Percentiles rank a stretch among this genome's conserved stretches.
Conservation (phyloP, 1,140 invertebrate species). For the Lerema accius region DNA sequence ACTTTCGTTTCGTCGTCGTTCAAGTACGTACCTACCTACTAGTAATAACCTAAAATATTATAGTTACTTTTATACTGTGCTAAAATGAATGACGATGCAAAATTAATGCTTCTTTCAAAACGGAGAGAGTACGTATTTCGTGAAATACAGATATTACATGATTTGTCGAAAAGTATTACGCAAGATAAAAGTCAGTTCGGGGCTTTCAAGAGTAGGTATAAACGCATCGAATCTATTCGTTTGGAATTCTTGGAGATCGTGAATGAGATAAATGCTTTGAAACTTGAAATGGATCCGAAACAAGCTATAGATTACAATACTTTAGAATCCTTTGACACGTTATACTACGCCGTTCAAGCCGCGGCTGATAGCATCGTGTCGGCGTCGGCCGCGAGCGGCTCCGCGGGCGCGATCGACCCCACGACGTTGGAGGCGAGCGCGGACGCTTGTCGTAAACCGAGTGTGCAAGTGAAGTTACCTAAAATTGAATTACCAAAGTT, state of each 20-base stretch:
- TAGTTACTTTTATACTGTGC: neutral
- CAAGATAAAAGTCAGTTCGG: neutral
- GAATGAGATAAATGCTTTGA: neutral
- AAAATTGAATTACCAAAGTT: conserved; percentile 30
- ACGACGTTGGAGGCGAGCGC: neutral
- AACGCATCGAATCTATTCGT: neutral
- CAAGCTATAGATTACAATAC: neutral
- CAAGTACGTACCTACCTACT: too few species aligned
- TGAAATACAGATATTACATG: conserved; percentile 1
- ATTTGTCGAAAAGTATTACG: neutral
- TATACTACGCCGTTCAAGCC: neutral
- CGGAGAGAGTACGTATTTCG: neutral
- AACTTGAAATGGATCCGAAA: neutral
- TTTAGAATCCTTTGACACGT: neutral
- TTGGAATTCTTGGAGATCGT: neutral
- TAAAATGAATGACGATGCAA: neutral
- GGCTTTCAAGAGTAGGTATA: neutral
- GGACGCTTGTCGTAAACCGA: neutral
- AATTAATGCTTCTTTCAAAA: neutral
- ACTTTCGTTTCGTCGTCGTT: too few species aligned
- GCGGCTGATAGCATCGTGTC: neutral
- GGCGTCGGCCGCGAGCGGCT: neutral
- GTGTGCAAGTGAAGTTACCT: neutral
- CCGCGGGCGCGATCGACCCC: neutral
- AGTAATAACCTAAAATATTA: too few species aligned